phyloP scores from a whole-genome alignment of 2,888 invertebrate genomes.

The Ryuthela nishihirai region DNA sequence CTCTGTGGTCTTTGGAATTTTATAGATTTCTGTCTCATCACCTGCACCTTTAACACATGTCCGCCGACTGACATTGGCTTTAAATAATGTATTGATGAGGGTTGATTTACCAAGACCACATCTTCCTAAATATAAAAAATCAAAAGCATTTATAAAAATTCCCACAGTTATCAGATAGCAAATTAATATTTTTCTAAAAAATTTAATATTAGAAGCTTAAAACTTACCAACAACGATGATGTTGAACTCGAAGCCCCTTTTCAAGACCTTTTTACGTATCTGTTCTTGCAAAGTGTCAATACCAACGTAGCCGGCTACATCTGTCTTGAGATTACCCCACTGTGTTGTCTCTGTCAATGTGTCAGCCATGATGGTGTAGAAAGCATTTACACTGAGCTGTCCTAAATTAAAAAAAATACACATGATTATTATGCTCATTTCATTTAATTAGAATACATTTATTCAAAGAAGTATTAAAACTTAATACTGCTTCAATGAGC shows the following conservation, averaged over 20 bases:
- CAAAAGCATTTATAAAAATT: not conserved
- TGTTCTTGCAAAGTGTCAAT: constrained; percentile 44
- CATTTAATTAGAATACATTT: too few relatives aligned
- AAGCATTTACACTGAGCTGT: constrained; percentile 38
- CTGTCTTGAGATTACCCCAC: constrained; percentile 41
- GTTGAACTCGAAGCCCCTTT: constrained; percentile 43
- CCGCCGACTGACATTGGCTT: constrained; percentile 42
- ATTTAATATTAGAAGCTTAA: not conserved
- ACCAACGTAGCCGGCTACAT: constrained; percentile 43
- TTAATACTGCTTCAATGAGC: too few relatives aligned
- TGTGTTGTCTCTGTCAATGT: constrained; percentile 40
- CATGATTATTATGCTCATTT: too few relatives aligned
- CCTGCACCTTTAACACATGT: constrained; percentile 22
- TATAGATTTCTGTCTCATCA: constrained; percentile 24
- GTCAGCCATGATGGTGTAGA: constrained; percentile 40
- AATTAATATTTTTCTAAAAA: too few relatives aligned
- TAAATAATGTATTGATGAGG: constrained; percentile 45
- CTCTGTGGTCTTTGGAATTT: constrained; percentile 41
- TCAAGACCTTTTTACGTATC: constrained; percentile 41
- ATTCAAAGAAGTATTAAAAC: too few relatives aligned
- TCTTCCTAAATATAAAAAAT: constrained; percentile 40
- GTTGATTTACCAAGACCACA: constrained; percentile 47
- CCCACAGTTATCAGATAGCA: not conserved
- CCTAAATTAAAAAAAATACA: constrained; percentile 31
- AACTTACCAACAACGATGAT: constrained; percentile 43